A percentile compares a stretch with the other conserved stretches of the same genome.
Conservation (phyloP, 2,888 invertebrate species). For the Sturmia bella region DNA sequence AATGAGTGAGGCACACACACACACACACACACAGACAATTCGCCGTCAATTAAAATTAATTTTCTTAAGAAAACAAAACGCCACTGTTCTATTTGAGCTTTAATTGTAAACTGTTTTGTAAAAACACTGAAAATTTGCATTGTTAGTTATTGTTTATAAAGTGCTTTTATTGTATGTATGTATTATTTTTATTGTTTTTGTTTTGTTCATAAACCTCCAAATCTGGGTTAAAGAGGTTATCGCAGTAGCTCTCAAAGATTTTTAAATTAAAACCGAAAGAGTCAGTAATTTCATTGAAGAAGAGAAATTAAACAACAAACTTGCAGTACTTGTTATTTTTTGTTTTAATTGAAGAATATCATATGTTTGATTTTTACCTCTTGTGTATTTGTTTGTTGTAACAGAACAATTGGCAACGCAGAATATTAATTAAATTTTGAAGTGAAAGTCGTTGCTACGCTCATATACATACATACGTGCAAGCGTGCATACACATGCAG, state of each 20-base stretch:
- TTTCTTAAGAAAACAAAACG: slow-evolving; percentile 13
- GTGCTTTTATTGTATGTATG: slow-evolving; percentile 29
- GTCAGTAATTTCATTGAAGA: slow-evolving; percentile 4
- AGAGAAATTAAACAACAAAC: slow-evolving; percentile 41
- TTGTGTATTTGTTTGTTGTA: background rate
- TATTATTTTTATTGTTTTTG: slow-evolving; percentile 23
- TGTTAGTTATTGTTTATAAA: slow-evolving; percentile 54
- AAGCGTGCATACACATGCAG: background rate
- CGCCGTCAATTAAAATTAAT: slow-evolving; percentile 37
- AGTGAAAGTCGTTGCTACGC: slow-evolving; percentile 31
- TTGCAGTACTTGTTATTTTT: slow-evolving; percentile 10
- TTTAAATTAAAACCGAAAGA: slow-evolving; percentile 39
- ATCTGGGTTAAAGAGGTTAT: slow-evolving; percentile 64
- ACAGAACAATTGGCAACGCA: slow-evolving; percentile 18
- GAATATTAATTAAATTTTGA: background rate
- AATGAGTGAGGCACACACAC: too few relatives aligned
- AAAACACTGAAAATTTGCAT: slow-evolving; percentile 54
- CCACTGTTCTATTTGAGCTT: slow-evolving; percentile 46
- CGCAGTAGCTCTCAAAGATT: slow-evolving; percentile 51
- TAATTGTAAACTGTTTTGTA: slow-evolving; percentile 56
- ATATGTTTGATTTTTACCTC: slow-evolving; percentile 5
- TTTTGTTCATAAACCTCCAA: slow-evolving; percentile 51
- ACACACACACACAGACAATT: slow-evolving; percentile 19
- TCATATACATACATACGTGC: background rate
- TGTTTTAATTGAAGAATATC: slow-evolving; percentile 8